Evolutionary conservation across 1,140 invertebrate genomes (phyloP), one percentile per base, ranked within the genome.

Genomic region (Galendromus occidentalis): DNA sequence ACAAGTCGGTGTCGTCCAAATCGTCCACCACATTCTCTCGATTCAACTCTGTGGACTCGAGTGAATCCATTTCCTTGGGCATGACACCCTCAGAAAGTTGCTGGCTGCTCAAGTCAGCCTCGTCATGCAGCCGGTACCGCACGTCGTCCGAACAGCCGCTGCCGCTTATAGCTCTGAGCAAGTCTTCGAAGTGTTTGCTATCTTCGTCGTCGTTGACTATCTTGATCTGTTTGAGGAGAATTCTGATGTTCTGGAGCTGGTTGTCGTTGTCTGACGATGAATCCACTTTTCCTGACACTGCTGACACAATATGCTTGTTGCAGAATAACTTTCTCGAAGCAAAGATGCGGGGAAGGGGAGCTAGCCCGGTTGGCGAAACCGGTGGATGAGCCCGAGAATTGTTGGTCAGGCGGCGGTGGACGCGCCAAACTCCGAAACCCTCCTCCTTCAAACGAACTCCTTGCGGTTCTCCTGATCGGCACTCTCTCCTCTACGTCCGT

Each of bases 21-120:
- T 59, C 51, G 51, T 59, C 51, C 51, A 59, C 51, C 51, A 59
- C 51, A 59, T 59, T 33, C 51, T 59, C 51, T 33, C 51, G 51
- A 25, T 59, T 59, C 33, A 59, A 33, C 51, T 59, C 51, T 17
- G 51, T 22, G 33, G 51, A 59, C 6, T 59, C 51, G 51, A 59
- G 51, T 22, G 51, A 59, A 59, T 59, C 51, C 51, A 59, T 59
- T 25, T 59, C 51, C 51, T 59, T 33, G 51, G 25, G 25, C 14
- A 33, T 14, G 25, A 59, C 14, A 25, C 51, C 51, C 51, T 39
- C 33, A 39, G 33, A 39, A 39, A 59, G 25, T 59, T 17, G n/a
- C 22, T 59, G 14, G 51, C 14, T 25, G 51, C 9, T 25, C 51
- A 59, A 25, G 25, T 59, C 22, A 33, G 12, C 51, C 25, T 25